Percentiles rank a stretch among this genome's conserved stretches.
Evolutionary conservation across 1,140 invertebrate species (phyloP).

Genomic region (Riptortus pedestris): DNA sequence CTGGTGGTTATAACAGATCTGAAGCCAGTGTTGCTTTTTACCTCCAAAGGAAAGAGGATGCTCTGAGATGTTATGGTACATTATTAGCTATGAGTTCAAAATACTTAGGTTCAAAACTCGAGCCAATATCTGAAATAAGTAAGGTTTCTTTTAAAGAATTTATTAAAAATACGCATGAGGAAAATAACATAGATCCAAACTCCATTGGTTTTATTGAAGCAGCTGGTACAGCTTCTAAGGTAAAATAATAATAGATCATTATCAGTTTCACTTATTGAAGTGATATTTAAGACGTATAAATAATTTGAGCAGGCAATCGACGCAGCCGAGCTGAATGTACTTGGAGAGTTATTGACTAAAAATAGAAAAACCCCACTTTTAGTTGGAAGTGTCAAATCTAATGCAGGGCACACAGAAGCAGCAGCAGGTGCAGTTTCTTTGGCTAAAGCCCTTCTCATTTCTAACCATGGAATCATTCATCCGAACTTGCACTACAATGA

Average conservation of each 20-base stretch:
- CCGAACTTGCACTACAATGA: too few species aligned
- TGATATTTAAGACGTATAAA: too few species aligned
- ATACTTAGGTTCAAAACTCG: background rate
- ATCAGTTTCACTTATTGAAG: too few species aligned
- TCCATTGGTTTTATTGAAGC: constrained; percentile 35
- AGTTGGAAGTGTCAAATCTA: constrained; percentile 65
- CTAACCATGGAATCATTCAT: constrained; percentile 31
- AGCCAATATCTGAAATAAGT: background rate
- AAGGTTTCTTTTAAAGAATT: background rate
- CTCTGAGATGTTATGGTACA: constrained; percentile 31
- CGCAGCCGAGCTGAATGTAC: constrained; percentile 28
- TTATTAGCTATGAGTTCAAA: background rate
- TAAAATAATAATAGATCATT: too few species aligned
- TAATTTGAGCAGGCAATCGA: constrained; percentile 29
- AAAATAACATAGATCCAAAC: constrained; percentile 44
- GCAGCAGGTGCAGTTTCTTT: constrained; percentile 50
- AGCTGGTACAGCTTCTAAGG: constrained; percentile 33
- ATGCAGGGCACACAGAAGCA: too few species aligned
- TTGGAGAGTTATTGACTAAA: constrained; percentile 28
- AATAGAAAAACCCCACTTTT: constrained; percentile 44
- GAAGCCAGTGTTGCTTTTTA: constrained; percentile 40
- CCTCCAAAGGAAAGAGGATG: constrained; percentile 45
- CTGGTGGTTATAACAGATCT: constrained; percentile 29
- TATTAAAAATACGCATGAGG: constrained; percentile 9
- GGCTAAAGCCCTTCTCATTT: constrained; percentile 40